Base-by-base conservation (phyloP, 2,888 invertebrate genomes). In the Tromatobia lineatoria region DNA sequence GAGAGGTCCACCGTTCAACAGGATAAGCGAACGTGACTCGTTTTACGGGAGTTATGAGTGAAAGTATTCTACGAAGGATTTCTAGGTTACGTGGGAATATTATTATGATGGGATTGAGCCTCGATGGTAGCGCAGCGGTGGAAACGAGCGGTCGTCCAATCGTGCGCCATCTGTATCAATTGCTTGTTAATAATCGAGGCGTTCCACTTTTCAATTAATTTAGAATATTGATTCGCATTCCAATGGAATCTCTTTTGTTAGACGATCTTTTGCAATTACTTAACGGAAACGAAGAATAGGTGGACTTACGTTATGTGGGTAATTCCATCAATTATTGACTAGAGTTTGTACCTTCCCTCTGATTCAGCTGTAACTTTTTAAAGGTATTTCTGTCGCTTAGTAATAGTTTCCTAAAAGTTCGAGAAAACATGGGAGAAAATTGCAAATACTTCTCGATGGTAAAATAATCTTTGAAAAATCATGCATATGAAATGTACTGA, bases 31-130 rank as follows among this genome's bases (percentile, higher is more conserved):
- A 1, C 6, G 47, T n/a, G 47, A 13, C 1, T 3, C 47, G 15
- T 47, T 47, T 47, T 47, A 10, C 10, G 38, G 47, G 10, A 47
- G n/a, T 15, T n/a, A 45, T 0, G 45, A 45, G 45, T 45, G 45
- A 45, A 45, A 45, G 45, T 45, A 13, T 13, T 45, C 0, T 15
- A 47, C 47, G 6, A 15, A 47, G 47, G 13, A 47, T 47, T 82
- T 78, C 54, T 34, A 74, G 78, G 73, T 78, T 73, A 82, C 67
- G 38, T 47, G 23, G 61, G 1, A 59, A 20, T 59, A 54, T 34
- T 66, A 64, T 66, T 23, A 71, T 29, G 29, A 4, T 29, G 3
- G 20, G 52, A 23, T 45, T 50, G n/a, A 4, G 47, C 57, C 13
- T 13, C 11, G 11, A 57, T 47, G 20, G 70, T 50, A 74, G 7